A percentile compares a stretch with the other conserved stretches of the same genome.
phyloP scores from a whole-genome alignment of 2,888 invertebrate genomes.

The Dasypolia templi region DNA sequence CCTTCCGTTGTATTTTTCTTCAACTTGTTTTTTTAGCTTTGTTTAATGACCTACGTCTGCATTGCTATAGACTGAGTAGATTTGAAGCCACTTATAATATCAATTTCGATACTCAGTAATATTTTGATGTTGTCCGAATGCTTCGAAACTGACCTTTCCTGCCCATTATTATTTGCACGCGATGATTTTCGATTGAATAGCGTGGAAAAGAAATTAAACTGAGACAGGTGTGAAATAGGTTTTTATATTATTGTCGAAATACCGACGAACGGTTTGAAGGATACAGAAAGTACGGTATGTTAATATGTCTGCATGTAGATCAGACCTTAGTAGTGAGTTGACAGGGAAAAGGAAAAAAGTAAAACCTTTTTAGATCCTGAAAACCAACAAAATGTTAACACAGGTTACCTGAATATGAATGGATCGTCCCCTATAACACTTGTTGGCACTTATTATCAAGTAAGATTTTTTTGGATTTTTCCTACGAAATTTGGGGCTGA shows the following conservation, averaged over 20 bases:
- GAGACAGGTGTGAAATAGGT: neutral
- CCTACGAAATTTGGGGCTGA: neutral
- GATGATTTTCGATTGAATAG: constrained; percentile 18
- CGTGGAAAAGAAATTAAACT: neutral
- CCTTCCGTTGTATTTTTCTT: no score
- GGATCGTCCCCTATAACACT: constrained; percentile 5
- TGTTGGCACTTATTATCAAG: constrained; percentile 10
- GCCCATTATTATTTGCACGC: constrained; percentile 33
- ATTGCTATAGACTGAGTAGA: neutral
- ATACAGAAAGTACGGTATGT: constrained; percentile 1
- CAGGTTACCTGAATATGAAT: constrained; percentile 45
- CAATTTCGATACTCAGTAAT: constrained; percentile 14
- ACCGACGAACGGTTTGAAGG: neutral
- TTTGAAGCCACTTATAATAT: neutral
- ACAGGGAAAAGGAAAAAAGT: constrained; percentile 7
- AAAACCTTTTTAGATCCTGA: constrained; percentile 28
- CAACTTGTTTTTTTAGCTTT: no score
- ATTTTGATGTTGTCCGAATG: constrained; percentile 12
- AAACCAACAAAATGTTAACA: constrained; percentile 30
- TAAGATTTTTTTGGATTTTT: neutral
- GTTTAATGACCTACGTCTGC: no score
- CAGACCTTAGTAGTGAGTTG: neutral
- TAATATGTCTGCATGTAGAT: constrained; percentile 22
- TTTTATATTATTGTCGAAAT: neutral
- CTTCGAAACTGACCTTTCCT: constrained; percentile 28